Conservation (phyloP, 2,888 invertebrate species). For the Catocala nupta region DNA sequence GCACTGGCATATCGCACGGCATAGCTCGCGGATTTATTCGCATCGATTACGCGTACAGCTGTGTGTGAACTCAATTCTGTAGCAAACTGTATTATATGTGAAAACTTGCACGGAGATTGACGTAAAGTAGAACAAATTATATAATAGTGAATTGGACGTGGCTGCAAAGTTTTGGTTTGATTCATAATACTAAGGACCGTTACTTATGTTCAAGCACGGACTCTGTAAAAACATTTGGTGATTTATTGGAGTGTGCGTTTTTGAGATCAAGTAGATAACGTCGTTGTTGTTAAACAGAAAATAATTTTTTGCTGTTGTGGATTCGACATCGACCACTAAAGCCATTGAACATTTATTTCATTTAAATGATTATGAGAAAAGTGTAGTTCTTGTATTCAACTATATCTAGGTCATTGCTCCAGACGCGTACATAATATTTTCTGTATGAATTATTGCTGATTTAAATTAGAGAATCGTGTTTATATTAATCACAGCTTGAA, state of each 20-base stretch:
- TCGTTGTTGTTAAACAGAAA: neutral
- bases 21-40: constrained; percentile 56
- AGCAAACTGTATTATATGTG: constrained; percentile 39
- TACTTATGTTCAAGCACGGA: constrained; percentile 6
- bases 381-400: neutral
- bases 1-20: constrained; percentile 68
- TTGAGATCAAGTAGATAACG: neutral
- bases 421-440: constrained; percentile 11
- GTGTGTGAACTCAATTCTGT: constrained; percentile 47
- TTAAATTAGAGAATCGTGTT: neutral
- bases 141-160: constrained; percentile 41
- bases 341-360: neutral
- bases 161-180: constrained; percentile 23
- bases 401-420: neutral
- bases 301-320: neutral
- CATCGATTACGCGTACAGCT: constrained; percentile 53
- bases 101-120: constrained; percentile 37
- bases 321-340: neutral
- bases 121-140: constrained; percentile 49
- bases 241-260: neutral
- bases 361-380: neutral
- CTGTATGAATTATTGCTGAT: neutral
- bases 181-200: constrained; percentile 11
- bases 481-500: constrained; percentile 12
- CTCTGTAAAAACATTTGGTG: neutral